Base-by-base conservation (phyloP, 2,888 invertebrate species). In the Machimus rusticus region DNA sequence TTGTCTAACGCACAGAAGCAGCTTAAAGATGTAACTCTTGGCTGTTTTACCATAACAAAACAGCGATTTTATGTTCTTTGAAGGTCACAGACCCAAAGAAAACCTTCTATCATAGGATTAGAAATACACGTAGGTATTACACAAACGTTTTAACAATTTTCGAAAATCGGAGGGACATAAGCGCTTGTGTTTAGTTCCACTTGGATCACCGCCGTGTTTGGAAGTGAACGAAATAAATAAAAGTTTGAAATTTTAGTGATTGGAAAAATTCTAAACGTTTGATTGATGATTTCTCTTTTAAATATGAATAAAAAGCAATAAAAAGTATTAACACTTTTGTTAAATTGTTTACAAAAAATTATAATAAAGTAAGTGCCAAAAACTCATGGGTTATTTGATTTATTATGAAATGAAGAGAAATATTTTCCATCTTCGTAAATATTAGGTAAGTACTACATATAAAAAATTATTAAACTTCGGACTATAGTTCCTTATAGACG, bases 331-430 rank as follows among this genome's bases (percentile, higher is more conserved):
- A 82, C 57, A 82, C 82, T 82, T 82, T 37, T 82, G 82, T 82
- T 82, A 66, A 82, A 82, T 82, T 82, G 82, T 82, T 82, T 82
- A 82, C 37, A 82, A 66, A 82, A 82, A 82, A 57, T 82, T 82
- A 82, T n/a, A 82, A 82, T 82, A 82, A 82, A 82, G 34, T 82
- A 82, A 82, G 82, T 82, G 82, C 82, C 82, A 82, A 82, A 66
- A 82, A 31, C 19, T 37, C 4, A 37, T 6, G 14, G 55, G 6
- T 31, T 82, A 39, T 39, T 82, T 82, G 66, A 66, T 57, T 82
- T 9, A 23, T 28, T 28, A n/a, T 12, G 23, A 66, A 66, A 9
- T 23, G 43, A 66, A 51, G 19, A 6, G 16, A n/a, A 34, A n/a
- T n/a, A 51, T 51, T 5, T n/a, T n/a, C 19, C n/a, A 51, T 51